Conservation (phyloP, 2,888 invertebrate genomes). For the Cephus runcator region DNA sequence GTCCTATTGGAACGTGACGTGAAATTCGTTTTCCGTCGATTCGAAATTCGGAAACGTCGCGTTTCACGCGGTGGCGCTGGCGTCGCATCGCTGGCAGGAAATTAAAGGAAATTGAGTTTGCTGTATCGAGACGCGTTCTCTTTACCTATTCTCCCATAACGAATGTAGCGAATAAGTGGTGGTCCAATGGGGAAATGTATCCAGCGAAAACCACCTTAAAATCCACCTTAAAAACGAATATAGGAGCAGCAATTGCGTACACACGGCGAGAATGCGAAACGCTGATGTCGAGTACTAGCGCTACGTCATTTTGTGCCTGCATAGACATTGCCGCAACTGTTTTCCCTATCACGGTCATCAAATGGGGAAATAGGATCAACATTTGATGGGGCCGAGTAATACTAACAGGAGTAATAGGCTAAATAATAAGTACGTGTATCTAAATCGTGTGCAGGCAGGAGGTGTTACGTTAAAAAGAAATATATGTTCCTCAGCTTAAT, state of each 20-base stretch:
- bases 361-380: neutral
- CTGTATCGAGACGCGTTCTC: neutral
- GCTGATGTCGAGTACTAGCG: neutral
- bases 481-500: neutral
- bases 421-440: too few species aligned
- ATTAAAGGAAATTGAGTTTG: neutral
- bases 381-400: neutral
- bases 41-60: neutral
- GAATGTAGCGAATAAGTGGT: neutral
- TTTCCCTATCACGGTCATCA: neutral
- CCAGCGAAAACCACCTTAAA: too few species aligned
- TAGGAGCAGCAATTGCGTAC: neutral
- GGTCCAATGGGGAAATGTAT: neutral
- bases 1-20: neutral
- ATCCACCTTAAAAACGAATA: neutral
- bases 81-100: neutral
- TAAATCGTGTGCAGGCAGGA: neutral
- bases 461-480: neutral
- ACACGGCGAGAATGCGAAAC: neutral
- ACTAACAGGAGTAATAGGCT: neutral
- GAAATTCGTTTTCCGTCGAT: neutral
- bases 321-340: neutral
- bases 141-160: neutral
- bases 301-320: neutral
- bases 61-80: neutral